A percentile compares a stretch with the other conserved stretches of the same genome.
These are phyloP conservation scores for Erithacus rubecula DNA, from an alignment of 2,797 vertebrate genomes.

Conservation along the genomic window DNA sequence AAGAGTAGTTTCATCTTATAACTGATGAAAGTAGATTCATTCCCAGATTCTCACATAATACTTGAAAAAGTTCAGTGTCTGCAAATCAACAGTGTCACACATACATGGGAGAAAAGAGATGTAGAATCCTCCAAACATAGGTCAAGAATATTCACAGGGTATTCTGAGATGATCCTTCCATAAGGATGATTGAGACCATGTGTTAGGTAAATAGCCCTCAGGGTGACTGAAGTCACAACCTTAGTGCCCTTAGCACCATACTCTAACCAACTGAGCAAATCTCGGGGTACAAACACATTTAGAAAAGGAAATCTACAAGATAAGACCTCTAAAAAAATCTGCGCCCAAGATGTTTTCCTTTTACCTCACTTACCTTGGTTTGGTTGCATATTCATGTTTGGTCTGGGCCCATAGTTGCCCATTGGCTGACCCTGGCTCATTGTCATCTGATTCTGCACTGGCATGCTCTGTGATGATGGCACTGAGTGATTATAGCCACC, in stretches of 20 bases:
- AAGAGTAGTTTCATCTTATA: not conserved
- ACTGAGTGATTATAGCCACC: conserved; percentile 95
- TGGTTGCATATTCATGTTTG: conserved; percentile 97
- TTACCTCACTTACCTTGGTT: conserved; percentile 84
- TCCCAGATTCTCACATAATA: not conserved
- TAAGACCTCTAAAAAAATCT: not conserved
- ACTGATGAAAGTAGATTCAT: not conserved
- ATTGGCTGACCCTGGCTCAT: conserved; percentile 96
- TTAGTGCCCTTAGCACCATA: not conserved
- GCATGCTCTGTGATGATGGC: conserved; percentile 92
- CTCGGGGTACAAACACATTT: not conserved
- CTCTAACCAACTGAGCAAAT: not conserved
- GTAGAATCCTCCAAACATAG: not conserved
- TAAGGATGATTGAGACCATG: accelerated
- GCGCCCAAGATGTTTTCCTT: not conserved
- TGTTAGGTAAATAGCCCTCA: not conserved
- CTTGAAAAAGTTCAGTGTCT: not conserved
- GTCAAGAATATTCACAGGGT: not conserved
- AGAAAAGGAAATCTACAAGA: not conserved
- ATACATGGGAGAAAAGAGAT: not conserved
- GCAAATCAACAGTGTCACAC: not conserved
- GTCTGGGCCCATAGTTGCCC: conserved; percentile 94
- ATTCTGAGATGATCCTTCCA: not conserved
- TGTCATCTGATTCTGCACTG: conserved; percentile 95
- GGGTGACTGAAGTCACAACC: not conserved